These are phyloP conservation scores for Zhuqinia jingwanae DNA, from an alignment of 2,888 invertebrate species.

Conservation along the genomic window DNA sequence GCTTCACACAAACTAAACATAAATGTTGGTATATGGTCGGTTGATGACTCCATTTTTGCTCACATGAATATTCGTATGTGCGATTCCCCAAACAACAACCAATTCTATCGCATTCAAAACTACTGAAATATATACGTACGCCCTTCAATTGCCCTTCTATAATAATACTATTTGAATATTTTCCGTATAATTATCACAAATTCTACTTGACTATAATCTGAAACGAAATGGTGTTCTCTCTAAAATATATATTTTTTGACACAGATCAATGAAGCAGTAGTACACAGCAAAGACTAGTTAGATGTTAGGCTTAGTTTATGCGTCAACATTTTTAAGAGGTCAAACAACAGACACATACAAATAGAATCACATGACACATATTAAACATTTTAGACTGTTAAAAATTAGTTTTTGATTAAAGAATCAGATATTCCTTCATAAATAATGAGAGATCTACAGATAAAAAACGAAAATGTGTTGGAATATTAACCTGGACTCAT, in stretches of 20 bases:
- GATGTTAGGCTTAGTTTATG: background rate
- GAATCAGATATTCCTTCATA: background rate
- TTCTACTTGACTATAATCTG: background rate
- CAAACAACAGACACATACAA: constrained; percentile 10
- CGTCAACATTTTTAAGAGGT: constrained; percentile 49
- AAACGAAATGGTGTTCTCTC: constrained; percentile 2
- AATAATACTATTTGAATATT: background rate
- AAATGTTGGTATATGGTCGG: constrained; percentile 9
- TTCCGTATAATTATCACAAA: background rate
- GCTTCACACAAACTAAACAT: background rate
- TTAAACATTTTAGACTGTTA: constrained; percentile 16
- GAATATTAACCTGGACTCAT: constrained; percentile 93
- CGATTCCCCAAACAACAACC: background rate
- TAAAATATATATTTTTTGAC: background rate
- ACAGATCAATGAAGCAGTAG: constrained; percentile 48
- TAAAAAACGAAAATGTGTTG: constrained; percentile 45
- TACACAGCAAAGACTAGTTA: constrained; percentile 59
- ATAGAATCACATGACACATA: constrained; percentile 23
- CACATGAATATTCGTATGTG: background rate
- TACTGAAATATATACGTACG: background rate
- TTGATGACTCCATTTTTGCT: background rate
- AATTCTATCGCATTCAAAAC: background rate
- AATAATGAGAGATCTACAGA: constrained; percentile 12
- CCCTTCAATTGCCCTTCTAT: constrained; percentile 24
- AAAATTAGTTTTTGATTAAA: constrained; percentile 11